Conservation (phyloP, 2,888 invertebrate species). For the Leistus spinibarbis region DNA sequence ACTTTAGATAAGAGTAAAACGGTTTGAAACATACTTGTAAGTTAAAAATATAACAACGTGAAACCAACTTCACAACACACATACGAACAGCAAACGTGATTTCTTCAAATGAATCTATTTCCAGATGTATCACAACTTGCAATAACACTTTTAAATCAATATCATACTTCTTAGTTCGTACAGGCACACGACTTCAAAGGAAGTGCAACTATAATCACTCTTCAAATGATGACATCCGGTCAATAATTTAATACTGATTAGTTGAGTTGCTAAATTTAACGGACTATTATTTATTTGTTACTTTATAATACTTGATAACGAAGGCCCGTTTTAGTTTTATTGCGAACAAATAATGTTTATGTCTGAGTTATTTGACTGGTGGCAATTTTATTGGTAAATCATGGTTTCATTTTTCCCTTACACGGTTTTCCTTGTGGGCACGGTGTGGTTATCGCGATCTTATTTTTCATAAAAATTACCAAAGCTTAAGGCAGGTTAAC, state of each 20-base stretch:
- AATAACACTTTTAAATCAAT: not conserved
- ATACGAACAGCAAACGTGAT: not conserved
- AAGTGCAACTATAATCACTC: slow-evolving; percentile 5
- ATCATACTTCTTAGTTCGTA: not conserved
- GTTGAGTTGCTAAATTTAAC: not conserved
- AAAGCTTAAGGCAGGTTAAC: no score
- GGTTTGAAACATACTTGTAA: not conserved
- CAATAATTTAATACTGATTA: not conserved
- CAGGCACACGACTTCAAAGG: not conserved
- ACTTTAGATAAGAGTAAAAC: slow-evolving; percentile 1
- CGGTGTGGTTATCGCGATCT: no score
- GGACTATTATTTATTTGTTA: not conserved
- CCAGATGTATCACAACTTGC: not conserved
- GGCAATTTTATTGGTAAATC: no score
- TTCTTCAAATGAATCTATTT: slow-evolving; percentile 1
- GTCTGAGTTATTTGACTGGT: no score
- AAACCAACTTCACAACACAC: not conserved
- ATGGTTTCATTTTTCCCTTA: no score
- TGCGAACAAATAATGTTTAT: no score
- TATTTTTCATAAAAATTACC: no score
- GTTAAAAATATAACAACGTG: slow-evolving; percentile 2
- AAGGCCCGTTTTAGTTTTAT: not conserved
- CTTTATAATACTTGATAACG: not conserved
- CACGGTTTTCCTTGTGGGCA: no score
- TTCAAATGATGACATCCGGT: slow-evolving; percentile 6